phyloP scores from a whole-genome alignment of 2,888 invertebrate species.

The Drosophila phalerata region DNA sequence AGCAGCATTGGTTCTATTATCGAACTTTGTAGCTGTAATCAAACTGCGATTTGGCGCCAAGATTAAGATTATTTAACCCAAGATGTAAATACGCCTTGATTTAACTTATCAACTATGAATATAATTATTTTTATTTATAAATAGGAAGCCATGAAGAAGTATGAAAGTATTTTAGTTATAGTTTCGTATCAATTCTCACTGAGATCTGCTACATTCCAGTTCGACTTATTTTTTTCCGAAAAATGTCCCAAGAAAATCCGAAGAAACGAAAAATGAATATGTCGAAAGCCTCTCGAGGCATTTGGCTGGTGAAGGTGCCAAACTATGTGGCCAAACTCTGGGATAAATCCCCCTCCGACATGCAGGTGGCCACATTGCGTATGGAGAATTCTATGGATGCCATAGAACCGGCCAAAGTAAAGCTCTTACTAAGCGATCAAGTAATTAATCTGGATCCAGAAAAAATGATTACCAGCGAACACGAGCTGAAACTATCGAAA shows the following conservation, averaged over 20 bases:
- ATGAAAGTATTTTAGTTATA: neutral
- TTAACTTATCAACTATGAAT: neutral
- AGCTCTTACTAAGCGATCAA: conserved; percentile 12
- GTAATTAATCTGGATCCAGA: conserved; percentile 14
- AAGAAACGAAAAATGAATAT: conserved; percentile 24
- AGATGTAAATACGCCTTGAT: too few relatives aligned
- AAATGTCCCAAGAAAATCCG: conserved; percentile 13
- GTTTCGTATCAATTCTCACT: neutral
- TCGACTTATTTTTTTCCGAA: neutral
- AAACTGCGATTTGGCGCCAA: neutral
- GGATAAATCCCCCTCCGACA: conserved; percentile 24
- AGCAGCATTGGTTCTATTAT: neutral
- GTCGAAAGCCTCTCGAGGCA: neutral
- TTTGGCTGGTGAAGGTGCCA: conserved; percentile 44
- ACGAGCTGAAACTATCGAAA: conserved; percentile 26
- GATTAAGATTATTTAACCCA: neutral
- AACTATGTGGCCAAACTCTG: conserved; percentile 36
- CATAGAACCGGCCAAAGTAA: conserved; percentile 17
- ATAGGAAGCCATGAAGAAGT: neutral
- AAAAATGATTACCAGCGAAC: conserved; percentile 10
- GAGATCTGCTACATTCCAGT: neutral
- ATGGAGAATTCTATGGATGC: conserved; percentile 1
- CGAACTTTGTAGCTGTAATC: neutral
- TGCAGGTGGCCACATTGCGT: conserved; percentile 39
- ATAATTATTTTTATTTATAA: neutral